Evolutionary conservation across 2,888 invertebrate genomes (phyloP).

Genomic region (Drosophila histrio): DNA sequence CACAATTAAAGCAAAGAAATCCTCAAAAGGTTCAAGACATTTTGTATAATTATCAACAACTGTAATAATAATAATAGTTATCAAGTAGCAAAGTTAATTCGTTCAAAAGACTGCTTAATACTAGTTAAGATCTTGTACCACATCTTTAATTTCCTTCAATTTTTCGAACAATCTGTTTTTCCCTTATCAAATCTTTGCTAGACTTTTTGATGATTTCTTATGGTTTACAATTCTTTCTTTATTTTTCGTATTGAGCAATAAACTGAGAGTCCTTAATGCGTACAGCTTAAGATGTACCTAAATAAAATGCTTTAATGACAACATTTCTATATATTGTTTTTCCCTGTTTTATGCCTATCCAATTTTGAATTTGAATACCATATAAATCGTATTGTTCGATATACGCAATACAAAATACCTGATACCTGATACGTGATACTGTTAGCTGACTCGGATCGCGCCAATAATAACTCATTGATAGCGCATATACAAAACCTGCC

Average conservation of each 20-base stretch:
- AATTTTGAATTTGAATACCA: conserved; percentile 60
- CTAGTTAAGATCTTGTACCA: conserved; percentile 3
- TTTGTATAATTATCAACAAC: conserved; percentile 13
- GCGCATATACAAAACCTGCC: conserved; percentile 89
- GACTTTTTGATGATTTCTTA: conserved; percentile 29
- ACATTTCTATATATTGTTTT: conserved; percentile 64
- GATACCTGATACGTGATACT: conserved; percentile 28
- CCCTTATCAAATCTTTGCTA: conserved; percentile 16
- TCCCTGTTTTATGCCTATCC: conserved; percentile 68
- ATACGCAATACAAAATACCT: conserved; percentile 15
- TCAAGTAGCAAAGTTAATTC: conserved; percentile 26
- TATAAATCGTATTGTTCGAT: conserved; percentile 55
- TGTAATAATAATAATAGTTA: conserved; percentile 23
- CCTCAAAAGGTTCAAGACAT: conserved; percentile 41
- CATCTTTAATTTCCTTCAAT: conserved; percentile 16
- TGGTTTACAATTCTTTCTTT: not conserved
- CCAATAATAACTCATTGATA: conserved; percentile 89
- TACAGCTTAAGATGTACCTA: conserved; percentile 8
- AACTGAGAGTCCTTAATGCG: conserved; percentile 24
- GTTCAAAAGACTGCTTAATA: conserved; percentile 28
- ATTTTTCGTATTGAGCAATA: conserved; percentile 3
- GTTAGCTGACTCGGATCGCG: conserved; percentile 85
- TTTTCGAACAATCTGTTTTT: conserved; percentile 7
- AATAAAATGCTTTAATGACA: conserved; percentile 60
- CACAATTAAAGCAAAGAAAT: conserved; percentile 43